phyloP scores from a whole-genome alignment of 2,113 vertebrate species.

The Dendrocopos noguchii region DNA sequence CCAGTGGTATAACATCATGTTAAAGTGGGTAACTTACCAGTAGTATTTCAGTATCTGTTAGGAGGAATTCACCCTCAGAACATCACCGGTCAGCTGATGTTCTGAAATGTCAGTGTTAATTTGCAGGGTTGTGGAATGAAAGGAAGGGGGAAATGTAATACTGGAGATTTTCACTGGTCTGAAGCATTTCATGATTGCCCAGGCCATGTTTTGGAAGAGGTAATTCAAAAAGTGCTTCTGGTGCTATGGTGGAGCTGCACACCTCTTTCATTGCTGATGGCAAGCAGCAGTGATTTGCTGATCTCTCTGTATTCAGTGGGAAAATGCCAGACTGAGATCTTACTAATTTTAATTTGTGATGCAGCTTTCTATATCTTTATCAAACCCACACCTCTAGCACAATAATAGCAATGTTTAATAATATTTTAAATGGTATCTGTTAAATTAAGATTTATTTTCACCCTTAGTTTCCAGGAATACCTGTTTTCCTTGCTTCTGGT shows the following conservation, averaged over 20 bases:
- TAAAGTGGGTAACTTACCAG: not conserved
- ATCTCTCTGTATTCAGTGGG: not conserved
- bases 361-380: not conserved
- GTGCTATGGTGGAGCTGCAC: not conserved
- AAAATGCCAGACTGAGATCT: not conserved
- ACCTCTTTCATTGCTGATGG: not conserved
- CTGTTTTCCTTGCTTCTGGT: not conserved
- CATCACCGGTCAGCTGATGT: not conserved
- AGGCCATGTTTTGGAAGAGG: not conserved
- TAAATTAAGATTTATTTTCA: conserved; percentile 9
- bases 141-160: not conserved
- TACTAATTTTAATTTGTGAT: not conserved
- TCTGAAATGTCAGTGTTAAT: not conserved
- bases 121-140: not conserved
- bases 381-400: not conserved
- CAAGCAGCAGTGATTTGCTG: not conserved
- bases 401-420: not conserved
- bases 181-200: not conserved
- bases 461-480: not conserved
- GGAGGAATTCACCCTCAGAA: not conserved
- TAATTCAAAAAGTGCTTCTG: not conserved
- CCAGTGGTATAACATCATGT: not conserved
- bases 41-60: not conserved
- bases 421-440: not conserved
- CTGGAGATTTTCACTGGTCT: not conserved